Evolutionary conservation across 2,113 vertebrate genomes (phyloP), one percentile per base, ranked within the genome.

Genomic region (Neotoma lepida): DNA sequence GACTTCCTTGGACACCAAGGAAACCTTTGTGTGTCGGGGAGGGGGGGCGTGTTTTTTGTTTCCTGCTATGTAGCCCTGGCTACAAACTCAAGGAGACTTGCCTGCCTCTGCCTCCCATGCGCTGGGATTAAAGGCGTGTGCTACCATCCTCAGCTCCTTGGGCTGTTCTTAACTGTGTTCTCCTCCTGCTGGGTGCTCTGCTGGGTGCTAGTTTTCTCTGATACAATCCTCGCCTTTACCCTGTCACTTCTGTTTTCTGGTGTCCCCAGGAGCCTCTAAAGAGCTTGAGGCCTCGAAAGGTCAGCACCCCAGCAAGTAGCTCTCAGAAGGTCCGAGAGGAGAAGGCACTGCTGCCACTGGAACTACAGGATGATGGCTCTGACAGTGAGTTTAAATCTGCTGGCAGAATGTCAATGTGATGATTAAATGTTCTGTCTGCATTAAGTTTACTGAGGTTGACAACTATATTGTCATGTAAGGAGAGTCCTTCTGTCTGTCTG

Each of bases 261-360:
- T 64, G 0, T 54, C 20, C 0, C 0, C 68, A 99, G 99, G 99
- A 99, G 93, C 99, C 99, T 4, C 98, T 99, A 77, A 99, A 99
- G 90, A 99, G 99, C 85, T 97, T 98, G 9, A 99, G 99, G 95
- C 98, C 99, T 68, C 99, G 99, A 98, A 99, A 98, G 95, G 96
- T 98, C 0, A 98, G 98, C 0, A 97, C 98, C 4, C 97, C 99
- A 4, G 95, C 98, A 39, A 98, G 99, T 70, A 98, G 98, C 70
- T 92, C 98, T 0, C 99, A 99, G 93, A 99, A 98, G 94, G 90
- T 97, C 0, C 98, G 99, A 87, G 98, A 99, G 80, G 99, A 99
- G 97, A 98, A 99, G 68, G 97, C 98, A 0, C 5, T 98, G 24
- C 5, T 98, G 2, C 98, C 99, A 0, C 94, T 98, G 77, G 99